Conservation (phyloP, 2,888 invertebrate species). For the Glyphotaelius pellucidus region DNA sequence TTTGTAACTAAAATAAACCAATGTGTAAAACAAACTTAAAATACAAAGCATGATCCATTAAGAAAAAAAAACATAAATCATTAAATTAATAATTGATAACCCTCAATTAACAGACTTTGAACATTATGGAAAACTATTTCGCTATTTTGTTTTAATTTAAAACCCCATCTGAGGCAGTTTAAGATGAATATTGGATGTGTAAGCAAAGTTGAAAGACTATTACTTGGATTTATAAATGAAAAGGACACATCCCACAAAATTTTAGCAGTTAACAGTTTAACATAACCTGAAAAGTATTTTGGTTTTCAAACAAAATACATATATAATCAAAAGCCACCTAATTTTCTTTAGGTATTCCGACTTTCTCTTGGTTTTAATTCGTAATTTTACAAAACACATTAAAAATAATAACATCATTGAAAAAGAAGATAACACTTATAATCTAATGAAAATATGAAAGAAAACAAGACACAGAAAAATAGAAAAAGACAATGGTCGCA, state of each 20-base stretch:
- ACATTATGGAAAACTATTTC: not conserved
- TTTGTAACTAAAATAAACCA: no score
- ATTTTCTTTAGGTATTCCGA: no score
- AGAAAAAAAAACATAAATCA: not conserved
- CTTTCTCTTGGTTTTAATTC: no score
- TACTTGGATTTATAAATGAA: not conserved
- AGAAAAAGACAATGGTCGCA: no score
- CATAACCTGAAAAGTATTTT: not conserved
- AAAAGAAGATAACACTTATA: no score
- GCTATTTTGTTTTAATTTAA: constrained; percentile 12
- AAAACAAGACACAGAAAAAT: no score
- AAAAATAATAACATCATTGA: no score
- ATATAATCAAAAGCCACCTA: no score
- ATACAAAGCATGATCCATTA: not conserved
- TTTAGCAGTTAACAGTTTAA: not conserved
- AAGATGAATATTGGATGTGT: constrained; percentile 31
- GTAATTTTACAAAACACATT: no score
- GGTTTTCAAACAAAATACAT: no score
- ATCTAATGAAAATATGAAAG: no score
- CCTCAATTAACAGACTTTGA: not conserved
- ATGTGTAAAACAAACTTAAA: not conserved
- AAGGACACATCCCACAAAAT: not conserved
- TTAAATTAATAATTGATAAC: not conserved
- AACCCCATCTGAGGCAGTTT: not conserved
- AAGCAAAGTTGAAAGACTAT: constrained; percentile 10